Conservation (phyloP, 1,140 invertebrate species). For the Drosophila tsacasi region DNA sequence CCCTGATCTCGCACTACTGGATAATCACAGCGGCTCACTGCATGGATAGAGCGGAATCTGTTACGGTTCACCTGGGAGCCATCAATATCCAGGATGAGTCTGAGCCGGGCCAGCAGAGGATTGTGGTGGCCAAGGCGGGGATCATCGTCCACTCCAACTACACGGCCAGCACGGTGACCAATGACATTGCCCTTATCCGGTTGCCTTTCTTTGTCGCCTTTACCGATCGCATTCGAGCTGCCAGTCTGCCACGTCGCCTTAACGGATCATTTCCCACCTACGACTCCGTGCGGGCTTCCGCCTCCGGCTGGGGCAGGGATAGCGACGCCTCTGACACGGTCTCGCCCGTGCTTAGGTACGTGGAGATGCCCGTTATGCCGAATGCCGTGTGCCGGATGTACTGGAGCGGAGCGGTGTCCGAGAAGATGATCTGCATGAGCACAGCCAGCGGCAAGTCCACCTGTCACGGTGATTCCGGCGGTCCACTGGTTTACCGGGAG, state of each 20-base stretch:
- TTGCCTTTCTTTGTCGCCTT: slow-evolving; percentile 30
- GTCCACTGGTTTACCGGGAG: slow-evolving; percentile 77
- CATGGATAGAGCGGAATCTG: slow-evolving; percentile 33
- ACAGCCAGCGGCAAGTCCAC: slow-evolving; percentile 60
- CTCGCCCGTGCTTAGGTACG: slow-evolving; percentile 30
- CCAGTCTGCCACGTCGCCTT: slow-evolving; percentile 22
- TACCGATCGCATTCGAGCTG: slow-evolving; percentile 26
- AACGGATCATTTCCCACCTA: slow-evolving; percentile 45
- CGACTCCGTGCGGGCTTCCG: slow-evolving; percentile 31
- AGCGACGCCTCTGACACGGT: slow-evolving; percentile 37
- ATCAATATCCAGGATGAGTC: slow-evolving; percentile 28
- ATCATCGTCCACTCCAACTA: slow-evolving; percentile 53
- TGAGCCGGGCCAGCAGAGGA: slow-evolving; percentile 27
- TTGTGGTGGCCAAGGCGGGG: slow-evolving; percentile 1
- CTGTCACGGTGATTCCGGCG: slow-evolving; percentile 74
- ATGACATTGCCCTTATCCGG: slow-evolving; percentile 58
- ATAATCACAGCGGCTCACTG: slow-evolving; percentile 68
- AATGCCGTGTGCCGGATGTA: slow-evolving; percentile 45
- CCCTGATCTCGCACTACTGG: slow-evolving; percentile 48
- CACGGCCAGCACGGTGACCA: slow-evolving; percentile 41
- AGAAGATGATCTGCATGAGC: slow-evolving; percentile 67
- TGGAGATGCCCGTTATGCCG: slow-evolving; percentile 53
- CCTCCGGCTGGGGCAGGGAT: slow-evolving; percentile 57
- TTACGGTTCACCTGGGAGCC: slow-evolving; percentile 42
- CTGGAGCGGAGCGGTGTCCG: slow-evolving; percentile 57